Percentiles rank a stretch among this genome's conserved stretches.
phyloP scores from a whole-genome alignment of 2,797 vertebrate species.

The Otolemur crassicaudatus region DNA sequence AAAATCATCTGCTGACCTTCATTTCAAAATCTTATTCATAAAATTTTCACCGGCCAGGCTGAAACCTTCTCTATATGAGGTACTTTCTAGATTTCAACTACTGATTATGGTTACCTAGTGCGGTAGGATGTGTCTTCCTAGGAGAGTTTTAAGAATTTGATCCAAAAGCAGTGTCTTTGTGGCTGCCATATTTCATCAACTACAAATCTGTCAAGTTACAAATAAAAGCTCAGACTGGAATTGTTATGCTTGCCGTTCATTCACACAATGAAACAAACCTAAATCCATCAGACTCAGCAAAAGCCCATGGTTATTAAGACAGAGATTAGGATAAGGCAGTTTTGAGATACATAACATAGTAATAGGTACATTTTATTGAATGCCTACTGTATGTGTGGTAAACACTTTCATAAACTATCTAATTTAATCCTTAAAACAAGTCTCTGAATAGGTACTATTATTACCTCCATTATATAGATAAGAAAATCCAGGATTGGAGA shows the following conservation, averaged over 20 bases:
- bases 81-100: background rate
- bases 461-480: background rate
- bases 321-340: background rate
- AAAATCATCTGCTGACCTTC: constrained; percentile 52
- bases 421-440: constrained; percentile 40
- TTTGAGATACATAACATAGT: constrained; percentile 14
- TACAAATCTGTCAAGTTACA: background rate
- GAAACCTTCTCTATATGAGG: background rate
- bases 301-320: background rate
- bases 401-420: background rate
- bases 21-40: constrained; percentile 56
- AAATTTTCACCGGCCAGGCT: constrained; percentile 19
- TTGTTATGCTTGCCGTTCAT: background rate
- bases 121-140: background rate
- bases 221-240: background rate
- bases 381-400: background rate
- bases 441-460: constrained; percentile 17
- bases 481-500: background rate
- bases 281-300: constrained; percentile 10
- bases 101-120: background rate
- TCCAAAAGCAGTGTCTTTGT: constrained; percentile 13
- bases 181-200: background rate
- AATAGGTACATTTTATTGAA: background rate
- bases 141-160: background rate
- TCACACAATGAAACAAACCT: constrained; percentile 43